A percentile compares a stretch with the other conserved stretches of the same genome.
Evolutionary conservation across 2,797 vertebrate genomes (phyloP).

Genomic region (Pipistrellus pipistrellus): DNA sequence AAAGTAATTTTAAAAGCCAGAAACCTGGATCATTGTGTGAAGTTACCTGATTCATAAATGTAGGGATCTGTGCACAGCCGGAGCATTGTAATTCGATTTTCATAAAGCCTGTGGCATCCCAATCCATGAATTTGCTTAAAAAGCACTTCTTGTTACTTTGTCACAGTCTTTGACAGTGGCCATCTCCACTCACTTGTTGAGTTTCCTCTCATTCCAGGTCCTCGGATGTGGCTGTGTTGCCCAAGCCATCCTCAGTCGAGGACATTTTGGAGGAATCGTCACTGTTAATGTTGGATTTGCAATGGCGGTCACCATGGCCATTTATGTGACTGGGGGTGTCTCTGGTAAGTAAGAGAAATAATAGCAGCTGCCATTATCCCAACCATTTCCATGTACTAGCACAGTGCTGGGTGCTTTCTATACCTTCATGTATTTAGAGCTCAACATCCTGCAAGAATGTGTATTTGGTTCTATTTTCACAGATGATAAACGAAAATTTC

Average conservation of each 20-base stretch:
- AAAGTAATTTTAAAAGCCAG: not conserved
- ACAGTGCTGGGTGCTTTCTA: not conserved
- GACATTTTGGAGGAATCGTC: constrained; percentile 89
- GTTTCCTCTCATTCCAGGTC: constrained; percentile 88
- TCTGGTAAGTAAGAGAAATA: constrained; percentile 92
- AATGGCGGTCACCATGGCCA: constrained; percentile 93
- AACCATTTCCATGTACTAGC: not conserved
- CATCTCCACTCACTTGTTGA: not conserved
- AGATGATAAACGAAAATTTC: not conserved
- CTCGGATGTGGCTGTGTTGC: constrained; percentile 96
- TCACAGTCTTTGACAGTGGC: not conserved
- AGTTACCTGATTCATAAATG: not conserved
- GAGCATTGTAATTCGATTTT: not conserved
- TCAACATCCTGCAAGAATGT: not conserved
- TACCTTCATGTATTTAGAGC: not conserved
- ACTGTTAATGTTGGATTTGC: constrained; percentile 94
- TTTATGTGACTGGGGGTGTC: constrained; percentile 94
- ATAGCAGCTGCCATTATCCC: not conserved
- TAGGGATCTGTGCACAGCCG: not conserved
- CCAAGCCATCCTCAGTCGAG: constrained; percentile 94
- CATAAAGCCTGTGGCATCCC: not conserved
- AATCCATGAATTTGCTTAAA: not conserved
- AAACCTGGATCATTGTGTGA: not conserved
- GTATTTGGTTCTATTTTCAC: constrained; percentile 21
- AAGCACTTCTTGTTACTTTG: not conserved